Evolutionary conservation across 2,113 vertebrate species (phyloP).

Genomic region (Laticauda laticaudata): DNA sequence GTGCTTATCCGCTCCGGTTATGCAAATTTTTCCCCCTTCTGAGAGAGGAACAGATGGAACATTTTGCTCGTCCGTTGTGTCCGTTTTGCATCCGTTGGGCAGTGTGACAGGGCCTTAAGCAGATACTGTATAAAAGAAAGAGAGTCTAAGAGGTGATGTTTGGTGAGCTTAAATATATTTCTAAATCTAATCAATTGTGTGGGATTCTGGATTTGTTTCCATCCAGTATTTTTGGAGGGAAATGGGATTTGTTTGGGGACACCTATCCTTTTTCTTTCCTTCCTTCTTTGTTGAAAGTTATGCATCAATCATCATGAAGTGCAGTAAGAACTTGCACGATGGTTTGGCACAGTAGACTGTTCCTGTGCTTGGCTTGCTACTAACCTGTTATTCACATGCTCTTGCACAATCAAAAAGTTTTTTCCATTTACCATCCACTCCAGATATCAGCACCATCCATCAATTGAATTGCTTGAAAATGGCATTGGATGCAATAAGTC

Average conservation of each 20-base stretch:
- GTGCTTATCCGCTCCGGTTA: too few relatives aligned
- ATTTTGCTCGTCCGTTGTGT: too few relatives aligned
- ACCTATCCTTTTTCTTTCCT: background rate
- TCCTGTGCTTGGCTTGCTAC: slow-evolving; percentile 21
- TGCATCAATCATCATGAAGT: slow-evolving; percentile 8
- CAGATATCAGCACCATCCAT: slow-evolving; percentile 26
- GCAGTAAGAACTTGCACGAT: background rate
- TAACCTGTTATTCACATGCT: slow-evolving; percentile 16
- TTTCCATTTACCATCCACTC: slow-evolving; percentile 42
- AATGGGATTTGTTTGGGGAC: slow-evolving; percentile 16
- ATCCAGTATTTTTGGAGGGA: slow-evolving; percentile 35
- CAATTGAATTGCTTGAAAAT: slow-evolving; percentile 50
- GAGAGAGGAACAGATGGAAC: too few relatives aligned
- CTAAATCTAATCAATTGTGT: background rate
- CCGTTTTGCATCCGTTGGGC: too few relatives aligned
- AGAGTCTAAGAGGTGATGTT: background rate
- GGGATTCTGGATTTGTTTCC: background rate
- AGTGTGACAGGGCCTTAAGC: too few relatives aligned
- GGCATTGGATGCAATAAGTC: slow-evolving; percentile 26
- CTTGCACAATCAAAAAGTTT: slow-evolving; percentile 34
- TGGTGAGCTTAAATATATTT: background rate
- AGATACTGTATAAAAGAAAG: slow-evolving; percentile 15
- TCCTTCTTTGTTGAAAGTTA: background rate
- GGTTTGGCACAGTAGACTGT: slow-evolving; percentile 27
- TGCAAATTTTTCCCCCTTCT: too few relatives aligned